Percentiles rank a stretch among this genome's conserved stretches.
Evolutionary conservation across 2,113 vertebrate genomes (phyloP).

Genomic region (Sander lucioperca): DNA sequence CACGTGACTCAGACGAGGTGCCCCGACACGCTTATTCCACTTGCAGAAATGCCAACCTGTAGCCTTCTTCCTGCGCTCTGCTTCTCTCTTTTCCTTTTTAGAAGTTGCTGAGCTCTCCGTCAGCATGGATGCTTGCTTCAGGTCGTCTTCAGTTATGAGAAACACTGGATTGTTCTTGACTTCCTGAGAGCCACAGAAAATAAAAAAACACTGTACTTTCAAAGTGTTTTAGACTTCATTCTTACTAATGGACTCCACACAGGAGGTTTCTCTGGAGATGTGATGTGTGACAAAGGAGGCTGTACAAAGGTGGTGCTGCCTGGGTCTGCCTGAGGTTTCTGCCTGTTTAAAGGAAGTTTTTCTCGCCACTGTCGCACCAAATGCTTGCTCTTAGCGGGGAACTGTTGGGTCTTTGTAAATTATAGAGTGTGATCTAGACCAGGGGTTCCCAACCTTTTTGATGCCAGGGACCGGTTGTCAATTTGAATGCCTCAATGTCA

Average conservation of each 20-base stretch:
- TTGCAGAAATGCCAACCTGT: constrained; percentile 81
- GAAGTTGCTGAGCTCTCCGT: constrained; percentile 81
- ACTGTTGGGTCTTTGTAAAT: no score
- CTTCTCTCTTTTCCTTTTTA: constrained; percentile 95
- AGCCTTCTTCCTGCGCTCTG: constrained; percentile 90
- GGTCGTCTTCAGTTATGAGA: constrained; percentile 93
- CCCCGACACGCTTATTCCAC: no score
- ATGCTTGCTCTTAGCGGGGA: no score
- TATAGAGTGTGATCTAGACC: no score
- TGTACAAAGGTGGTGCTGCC: constrained; percentile 53
- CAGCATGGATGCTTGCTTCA: constrained; percentile 85
- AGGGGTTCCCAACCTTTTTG: no score
- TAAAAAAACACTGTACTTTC: neutral
- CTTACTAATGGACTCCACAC: neutral
- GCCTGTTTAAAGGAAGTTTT: no score
- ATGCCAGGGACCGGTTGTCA: no score
- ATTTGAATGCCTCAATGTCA: no score
- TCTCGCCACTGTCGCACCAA: no score
- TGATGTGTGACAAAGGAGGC: neutral
- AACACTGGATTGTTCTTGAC: constrained; percentile 93
- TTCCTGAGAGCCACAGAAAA: constrained; percentile 83
- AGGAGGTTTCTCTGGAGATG: neutral
- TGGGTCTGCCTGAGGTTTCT: no score
- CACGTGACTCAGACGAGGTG: no score
- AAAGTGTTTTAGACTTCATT: neutral